phyloP scores from a whole-genome alignment of 2,888 invertebrate species.

The Eupithecia insigniata region DNA sequence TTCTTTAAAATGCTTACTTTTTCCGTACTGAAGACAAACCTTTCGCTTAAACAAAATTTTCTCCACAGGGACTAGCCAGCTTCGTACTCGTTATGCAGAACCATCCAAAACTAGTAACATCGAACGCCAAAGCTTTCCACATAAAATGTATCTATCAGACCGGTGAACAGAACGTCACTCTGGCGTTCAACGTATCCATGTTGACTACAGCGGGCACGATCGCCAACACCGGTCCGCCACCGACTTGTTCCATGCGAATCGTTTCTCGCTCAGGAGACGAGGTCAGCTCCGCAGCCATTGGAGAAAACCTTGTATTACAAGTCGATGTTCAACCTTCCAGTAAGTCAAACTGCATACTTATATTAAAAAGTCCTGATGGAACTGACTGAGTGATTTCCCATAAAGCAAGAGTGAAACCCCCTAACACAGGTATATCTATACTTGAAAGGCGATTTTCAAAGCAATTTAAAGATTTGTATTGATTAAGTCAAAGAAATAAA shows the following conservation, averaged over 20 bases:
- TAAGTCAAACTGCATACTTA: conserved; percentile 55
- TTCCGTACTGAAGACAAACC: neutral
- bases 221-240: conserved; percentile 97
- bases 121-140: conserved; percentile 97
- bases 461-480: too few relatives aligned
- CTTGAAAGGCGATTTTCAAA: too few relatives aligned
- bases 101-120: conserved; percentile 97
- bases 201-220: conserved; percentile 97
- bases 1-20: neutral
- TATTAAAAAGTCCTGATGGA: neutral
- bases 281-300: conserved; percentile 96
- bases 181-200: conserved; percentile 98
- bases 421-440: too few relatives aligned
- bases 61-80: conserved; percentile 91
- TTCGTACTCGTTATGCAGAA: conserved; percentile 98
- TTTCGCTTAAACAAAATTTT: conserved; percentile 14
- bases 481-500: too few relatives aligned
- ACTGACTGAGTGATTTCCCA: too few relatives aligned
- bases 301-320: conserved; percentile 93
- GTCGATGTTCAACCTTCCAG: conserved; percentile 92
- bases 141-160: conserved; percentile 98
- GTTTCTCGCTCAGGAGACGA: conserved; percentile 93
- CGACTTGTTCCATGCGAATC: conserved; percentile 96
- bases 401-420: too few relatives aligned
- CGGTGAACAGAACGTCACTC: conserved; percentile 95